phyloP scores from a whole-genome alignment of 2,888 invertebrate species.

The Sceliomorpha sp. region DNA sequence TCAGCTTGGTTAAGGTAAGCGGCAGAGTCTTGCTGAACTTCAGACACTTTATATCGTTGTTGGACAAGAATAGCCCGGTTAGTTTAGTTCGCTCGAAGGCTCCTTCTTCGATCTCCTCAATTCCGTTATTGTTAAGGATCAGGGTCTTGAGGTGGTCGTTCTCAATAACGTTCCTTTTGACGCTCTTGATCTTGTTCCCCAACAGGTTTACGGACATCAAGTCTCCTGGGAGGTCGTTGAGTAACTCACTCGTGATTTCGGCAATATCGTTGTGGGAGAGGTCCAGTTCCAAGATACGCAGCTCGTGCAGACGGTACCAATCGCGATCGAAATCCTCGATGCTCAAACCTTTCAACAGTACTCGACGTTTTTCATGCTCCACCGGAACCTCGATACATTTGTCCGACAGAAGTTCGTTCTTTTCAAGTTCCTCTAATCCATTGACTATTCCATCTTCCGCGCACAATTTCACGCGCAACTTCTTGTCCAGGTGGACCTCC shows the following conservation, averaged over 20 bases:
- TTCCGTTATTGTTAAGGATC: conserved; percentile 73
- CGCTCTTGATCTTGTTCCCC: conserved; percentile 56
- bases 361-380: conserved; percentile 19
- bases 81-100: conserved; percentile 76
- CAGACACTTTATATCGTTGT: conserved; percentile 58
- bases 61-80: conserved; percentile 48
- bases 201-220: conserved; percentile 57
- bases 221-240: conserved; percentile 64
- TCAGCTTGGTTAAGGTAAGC: conserved; percentile 51
- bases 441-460: conserved; percentile 50
- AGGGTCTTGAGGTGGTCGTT: conserved; percentile 72
- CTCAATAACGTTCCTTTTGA: conserved; percentile 61
- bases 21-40: conserved; percentile 62
- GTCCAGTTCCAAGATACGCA: conserved; percentile 57
- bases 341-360: conserved; percentile 53
- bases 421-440: conserved; percentile 51
- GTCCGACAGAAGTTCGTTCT: conserved; percentile 30
- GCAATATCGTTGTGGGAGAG: conserved; percentile 62
- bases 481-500: conserved; percentile 21
- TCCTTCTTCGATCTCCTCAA: conserved; percentile 73
- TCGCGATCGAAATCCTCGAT: conserved; percentile 63
- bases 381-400: conserved; percentile 55
- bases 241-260: conserved; percentile 61
- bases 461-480: conserved; percentile 59
- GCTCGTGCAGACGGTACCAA: conserved; percentile 64